A percentile compares a stretch with the other conserved stretches of the same genome.
phyloP scores from a whole-genome alignment of 2,113 vertebrate species.

The Lasiurus borealis region DNA sequence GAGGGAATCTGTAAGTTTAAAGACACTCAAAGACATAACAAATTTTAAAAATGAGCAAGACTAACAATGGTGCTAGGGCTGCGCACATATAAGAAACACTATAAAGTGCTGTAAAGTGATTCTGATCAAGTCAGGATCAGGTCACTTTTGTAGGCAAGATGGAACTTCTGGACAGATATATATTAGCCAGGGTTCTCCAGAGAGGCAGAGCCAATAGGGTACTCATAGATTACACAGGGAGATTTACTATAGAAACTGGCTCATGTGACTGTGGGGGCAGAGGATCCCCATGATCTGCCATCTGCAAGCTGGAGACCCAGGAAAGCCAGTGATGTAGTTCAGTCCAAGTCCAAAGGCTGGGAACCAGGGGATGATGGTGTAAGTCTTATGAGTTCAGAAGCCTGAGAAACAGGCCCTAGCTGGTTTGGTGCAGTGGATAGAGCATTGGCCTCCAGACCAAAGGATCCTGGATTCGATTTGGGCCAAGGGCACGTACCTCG shows the following conservation, averaged over 20 bases:
- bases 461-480: too few relatives aligned
- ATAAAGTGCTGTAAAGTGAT: neutral
- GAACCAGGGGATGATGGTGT: neutral
- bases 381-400: neutral
- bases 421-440: too few relatives aligned
- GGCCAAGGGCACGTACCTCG: too few relatives aligned
- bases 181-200: neutral
- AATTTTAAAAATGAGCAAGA: conserved; percentile 13
- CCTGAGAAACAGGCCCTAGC: neutral
- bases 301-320: neutral
- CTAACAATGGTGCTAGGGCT: neutral
- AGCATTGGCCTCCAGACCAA: too few relatives aligned
- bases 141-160: neutral
- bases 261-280: neutral
- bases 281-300: neutral
- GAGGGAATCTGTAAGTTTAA: neutral
- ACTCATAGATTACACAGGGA: neutral
- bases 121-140: neutral
- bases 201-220: neutral
- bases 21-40: neutral
- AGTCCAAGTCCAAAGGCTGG: neutral
- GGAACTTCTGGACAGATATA: neutral
- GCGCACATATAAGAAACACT: neutral
- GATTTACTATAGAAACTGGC: neutral
- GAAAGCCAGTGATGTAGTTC: neutral